phyloP scores from a whole-genome alignment of 1,140 invertebrate species.

The Aphaenogaster floridana region DNA sequence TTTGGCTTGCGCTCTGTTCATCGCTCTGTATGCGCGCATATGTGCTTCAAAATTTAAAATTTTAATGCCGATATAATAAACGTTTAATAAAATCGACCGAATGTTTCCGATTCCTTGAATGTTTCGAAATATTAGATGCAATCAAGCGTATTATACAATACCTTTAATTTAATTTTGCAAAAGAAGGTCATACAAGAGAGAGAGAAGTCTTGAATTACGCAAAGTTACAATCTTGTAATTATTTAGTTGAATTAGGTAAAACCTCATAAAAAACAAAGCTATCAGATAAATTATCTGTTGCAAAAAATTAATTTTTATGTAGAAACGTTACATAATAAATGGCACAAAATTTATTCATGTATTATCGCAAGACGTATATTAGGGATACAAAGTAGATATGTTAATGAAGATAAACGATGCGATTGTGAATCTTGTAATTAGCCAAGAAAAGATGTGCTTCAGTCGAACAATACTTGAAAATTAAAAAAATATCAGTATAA shows the following conservation, averaged over 20 bases:
- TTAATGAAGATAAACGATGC: not conserved
- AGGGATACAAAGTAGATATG: not conserved
- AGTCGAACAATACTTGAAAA: not conserved
- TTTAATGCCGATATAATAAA: constrained; percentile 77
- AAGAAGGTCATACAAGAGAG: not conserved
- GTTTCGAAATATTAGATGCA: not conserved
- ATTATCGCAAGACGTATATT: constrained; percentile 4
- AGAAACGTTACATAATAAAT: not conserved
- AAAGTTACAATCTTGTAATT: constrained; percentile 1
- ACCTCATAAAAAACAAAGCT: not conserved
- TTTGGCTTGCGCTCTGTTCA: constrained; percentile 68
- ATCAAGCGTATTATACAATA: not conserved
- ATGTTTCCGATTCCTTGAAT: constrained; percentile 8
- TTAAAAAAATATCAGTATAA: not conserved
- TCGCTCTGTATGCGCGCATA: constrained; percentile 65
- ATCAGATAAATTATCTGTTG: not conserved
- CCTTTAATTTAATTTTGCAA: not conserved
- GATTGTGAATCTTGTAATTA: constrained; percentile 13
- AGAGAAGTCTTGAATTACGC: not conserved
- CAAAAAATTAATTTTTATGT: constrained; percentile 27
- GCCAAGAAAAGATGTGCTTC: not conserved
- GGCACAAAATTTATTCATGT: not conserved
- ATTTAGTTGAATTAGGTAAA: not conserved
- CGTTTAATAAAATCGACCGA: constrained; percentile 74
- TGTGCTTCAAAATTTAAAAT: constrained; percentile 74